Evolutionary conservation across 2,888 invertebrate genomes (phyloP).

Genomic region (Pristionchus fissidentatus): DNA sequence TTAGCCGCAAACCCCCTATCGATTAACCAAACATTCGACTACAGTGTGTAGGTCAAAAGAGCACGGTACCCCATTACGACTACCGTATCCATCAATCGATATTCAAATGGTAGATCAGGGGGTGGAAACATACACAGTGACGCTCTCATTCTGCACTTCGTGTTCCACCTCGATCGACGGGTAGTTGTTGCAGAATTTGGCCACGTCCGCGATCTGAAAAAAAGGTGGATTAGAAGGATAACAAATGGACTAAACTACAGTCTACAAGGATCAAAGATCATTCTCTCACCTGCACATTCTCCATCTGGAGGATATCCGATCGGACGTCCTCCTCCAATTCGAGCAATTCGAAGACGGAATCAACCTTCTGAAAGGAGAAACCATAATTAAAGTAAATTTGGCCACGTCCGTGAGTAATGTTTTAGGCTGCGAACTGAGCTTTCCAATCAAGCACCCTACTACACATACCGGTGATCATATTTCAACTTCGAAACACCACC

Average conservation of each 20-base stretch:
- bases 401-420: too few species aligned
- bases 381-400: too few species aligned
- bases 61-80: too few species aligned
- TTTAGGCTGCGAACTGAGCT: too few species aligned
- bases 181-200: slow-evolving; percentile 97
- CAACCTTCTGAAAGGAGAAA: slow-evolving; percentile 80
- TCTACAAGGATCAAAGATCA: background rate
- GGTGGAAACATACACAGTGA: slow-evolving; percentile 77
- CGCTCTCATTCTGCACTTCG: slow-evolving; percentile 87
- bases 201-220: slow-evolving; percentile 94
- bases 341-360: slow-evolving; percentile 95
- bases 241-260: background rate
- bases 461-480: background rate
- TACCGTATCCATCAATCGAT: too few species aligned
- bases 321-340: slow-evolving; percentile 87
- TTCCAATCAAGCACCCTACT: too few species aligned
- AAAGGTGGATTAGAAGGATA: too few species aligned
- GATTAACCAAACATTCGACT: too few species aligned
- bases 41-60: too few species aligned
- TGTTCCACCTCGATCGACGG: slow-evolving; percentile 97
- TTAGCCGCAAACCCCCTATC: too few species aligned
- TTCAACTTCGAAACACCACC: background rate
- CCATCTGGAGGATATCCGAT: slow-evolving; percentile 81
- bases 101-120: too few species aligned
- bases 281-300: slow-evolving; percentile 25